Conservation (phyloP, 2,797 vertebrate genomes). For the Gymnothorax javanicus region DNA sequence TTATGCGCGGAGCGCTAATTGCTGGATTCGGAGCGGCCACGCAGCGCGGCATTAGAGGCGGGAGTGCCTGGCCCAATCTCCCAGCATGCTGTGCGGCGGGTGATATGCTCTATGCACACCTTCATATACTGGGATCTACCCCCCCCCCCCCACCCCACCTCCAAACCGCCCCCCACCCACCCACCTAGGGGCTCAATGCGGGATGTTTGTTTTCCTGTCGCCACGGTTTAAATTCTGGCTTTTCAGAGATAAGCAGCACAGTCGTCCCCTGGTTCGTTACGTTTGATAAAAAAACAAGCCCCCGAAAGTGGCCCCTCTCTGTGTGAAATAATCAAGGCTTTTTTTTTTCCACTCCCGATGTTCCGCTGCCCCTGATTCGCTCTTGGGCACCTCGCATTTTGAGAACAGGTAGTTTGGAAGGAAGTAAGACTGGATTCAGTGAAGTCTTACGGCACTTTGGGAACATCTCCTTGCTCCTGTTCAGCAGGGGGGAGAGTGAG, state of each 20-base stretch:
- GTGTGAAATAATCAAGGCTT: not conserved
- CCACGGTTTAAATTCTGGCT: slow-evolving; percentile 74
- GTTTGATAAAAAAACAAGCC: not conserved
- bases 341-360: too few species aligned
- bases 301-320: not conserved
- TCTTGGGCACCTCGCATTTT: not conserved
- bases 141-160: not conserved
- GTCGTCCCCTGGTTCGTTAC: slow-evolving; percentile 77
- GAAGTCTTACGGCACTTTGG: not conserved
- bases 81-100: slow-evolving; percentile 39
- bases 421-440: not conserved
- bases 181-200: slow-evolving; percentile 46
- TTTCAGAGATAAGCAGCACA: slow-evolving; percentile 73
- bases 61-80: slow-evolving; percentile 42
- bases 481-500: not conserved
- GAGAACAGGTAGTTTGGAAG: not conserved
- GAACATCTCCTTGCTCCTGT: not conserved
- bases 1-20: slow-evolving; percentile 79
- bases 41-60: slow-evolving; percentile 53
- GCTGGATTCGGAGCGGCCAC: slow-evolving; percentile 71
- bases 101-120: slow-evolving; percentile 55
- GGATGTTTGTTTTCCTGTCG: slow-evolving; percentile 69
- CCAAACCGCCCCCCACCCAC: slow-evolving; percentile 25
- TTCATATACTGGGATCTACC: slow-evolving; percentile 45
- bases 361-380: not conserved